Percentiles rank a stretch among this genome's conserved stretches.
Evolutionary conservation across 2,888 invertebrate species (phyloP).

Genomic region (Cheiracanthium punctorium): DNA sequence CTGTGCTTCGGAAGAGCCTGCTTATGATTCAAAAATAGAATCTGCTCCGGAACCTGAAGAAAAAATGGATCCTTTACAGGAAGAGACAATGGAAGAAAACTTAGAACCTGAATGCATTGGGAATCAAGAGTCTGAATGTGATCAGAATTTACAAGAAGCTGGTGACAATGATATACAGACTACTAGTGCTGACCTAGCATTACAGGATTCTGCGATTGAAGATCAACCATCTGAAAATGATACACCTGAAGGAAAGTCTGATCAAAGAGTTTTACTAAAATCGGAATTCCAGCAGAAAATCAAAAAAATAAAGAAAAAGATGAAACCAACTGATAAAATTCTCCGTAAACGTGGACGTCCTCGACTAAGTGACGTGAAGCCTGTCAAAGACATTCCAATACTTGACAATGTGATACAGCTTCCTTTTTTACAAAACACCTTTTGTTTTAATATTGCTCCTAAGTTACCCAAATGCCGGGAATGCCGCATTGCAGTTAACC

Average conservation of each 20-base stretch:
- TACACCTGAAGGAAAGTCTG: neutral
- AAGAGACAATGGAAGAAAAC: neutral
- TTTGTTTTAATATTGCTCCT: slow-evolving; percentile 88
- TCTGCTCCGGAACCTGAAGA: too few species aligned
- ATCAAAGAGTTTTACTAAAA: neutral
- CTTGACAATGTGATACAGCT: neutral
- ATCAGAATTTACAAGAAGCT: too few species aligned
- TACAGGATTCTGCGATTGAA: too few species aligned
- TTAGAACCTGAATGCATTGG: too few species aligned
- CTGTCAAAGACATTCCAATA: neutral
- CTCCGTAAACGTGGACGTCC: slow-evolving; percentile 32
- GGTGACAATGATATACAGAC: too few species aligned
- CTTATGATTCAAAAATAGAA: neutral
- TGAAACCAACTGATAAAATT: neutral
- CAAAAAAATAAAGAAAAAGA: slow-evolving; percentile 17
- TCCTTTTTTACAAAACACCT: slow-evolving; percentile 90
- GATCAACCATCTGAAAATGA: too few species aligned
- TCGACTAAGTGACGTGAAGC: slow-evolving; percentile 14
- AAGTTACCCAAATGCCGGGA: slow-evolving; percentile 94
- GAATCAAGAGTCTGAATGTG: too few species aligned
- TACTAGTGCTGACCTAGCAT: too few species aligned
- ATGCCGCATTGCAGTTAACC: slow-evolving; percentile 91
- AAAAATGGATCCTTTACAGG: neutral
- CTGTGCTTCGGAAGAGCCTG: too few species aligned
- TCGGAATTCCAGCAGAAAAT: neutral